Conservation (phyloP, 2,113 vertebrate species). For the Phrynosoma blainvillii region DNA sequence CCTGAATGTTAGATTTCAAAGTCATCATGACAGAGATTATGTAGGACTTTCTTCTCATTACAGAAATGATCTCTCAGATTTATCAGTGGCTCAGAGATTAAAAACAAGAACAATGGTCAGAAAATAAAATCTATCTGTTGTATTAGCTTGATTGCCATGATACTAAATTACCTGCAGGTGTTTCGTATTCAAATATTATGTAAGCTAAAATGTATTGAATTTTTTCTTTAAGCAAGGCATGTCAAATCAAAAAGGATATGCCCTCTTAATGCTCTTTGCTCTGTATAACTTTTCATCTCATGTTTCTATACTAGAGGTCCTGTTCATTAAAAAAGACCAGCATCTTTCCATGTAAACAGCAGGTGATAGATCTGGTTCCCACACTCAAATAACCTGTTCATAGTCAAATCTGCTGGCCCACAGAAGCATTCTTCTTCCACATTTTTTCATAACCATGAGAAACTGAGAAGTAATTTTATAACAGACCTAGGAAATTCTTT, state of each 20-base stretch:
- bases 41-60: slow-evolving; percentile 40
- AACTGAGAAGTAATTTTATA: not conserved
- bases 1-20: slow-evolving; percentile 9
- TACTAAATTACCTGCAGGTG: slow-evolving; percentile 47
- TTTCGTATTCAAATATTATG: slow-evolving; percentile 41
- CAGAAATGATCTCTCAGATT: slow-evolving; percentile 26
- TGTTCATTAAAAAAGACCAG: slow-evolving; percentile 40
- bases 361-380: slow-evolving; percentile 30
- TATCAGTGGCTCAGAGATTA: slow-evolving; percentile 50
- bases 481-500: not conserved
- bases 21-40: slow-evolving; percentile 5
- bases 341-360: slow-evolving; percentile 23
- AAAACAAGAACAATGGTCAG: slow-evolving; percentile 41
- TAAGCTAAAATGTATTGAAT: slow-evolving; percentile 31
- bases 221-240: not conserved
- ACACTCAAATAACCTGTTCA: slow-evolving; percentile 13
- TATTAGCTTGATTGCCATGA: not conserved
- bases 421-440: slow-evolving; percentile 10
- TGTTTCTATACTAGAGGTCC: slow-evolving; percentile 23
- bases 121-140: slow-evolving; percentile 31
- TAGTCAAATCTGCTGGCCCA: slow-evolving; percentile 25
- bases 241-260: slow-evolving; percentile 28
- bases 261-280: slow-evolving; percentile 34
- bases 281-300: slow-evolving; percentile 38
- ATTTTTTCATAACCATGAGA: slow-evolving; percentile 22